A percentile compares a stretch with the other conserved stretches of the same genome.
These are phyloP conservation scores for Neomonachus schauinslandi DNA, from an alignment of 2,113 vertebrate genomes.

Conservation along the genomic window DNA sequence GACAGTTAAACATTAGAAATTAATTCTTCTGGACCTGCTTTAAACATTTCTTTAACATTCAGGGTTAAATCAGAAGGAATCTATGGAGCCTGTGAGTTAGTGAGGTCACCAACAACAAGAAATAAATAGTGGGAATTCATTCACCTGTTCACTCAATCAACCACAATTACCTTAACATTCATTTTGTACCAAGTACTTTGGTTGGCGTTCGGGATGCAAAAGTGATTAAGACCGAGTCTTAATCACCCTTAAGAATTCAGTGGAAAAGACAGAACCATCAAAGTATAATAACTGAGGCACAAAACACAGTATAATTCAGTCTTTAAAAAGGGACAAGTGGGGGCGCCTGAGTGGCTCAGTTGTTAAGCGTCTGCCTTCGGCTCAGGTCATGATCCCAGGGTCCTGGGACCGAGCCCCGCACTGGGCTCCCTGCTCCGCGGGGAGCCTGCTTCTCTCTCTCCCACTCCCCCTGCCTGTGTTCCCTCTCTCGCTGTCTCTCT, in stretches of 20 bases:
- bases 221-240: neutral
- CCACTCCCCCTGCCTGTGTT: too few relatives aligned
- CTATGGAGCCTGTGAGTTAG: neutral
- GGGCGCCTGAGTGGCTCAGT: too few relatives aligned
- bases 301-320: neutral
- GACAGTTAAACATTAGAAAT: neutral
- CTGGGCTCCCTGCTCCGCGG: too few relatives aligned
- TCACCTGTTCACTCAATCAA: neutral
- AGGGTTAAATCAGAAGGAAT: neutral
- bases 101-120: neutral
- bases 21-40: neutral
- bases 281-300: neutral
- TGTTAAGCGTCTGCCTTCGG: too few relatives aligned
- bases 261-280: neutral
- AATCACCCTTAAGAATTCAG: neutral
- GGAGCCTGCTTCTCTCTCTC: too few relatives aligned
- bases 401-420: too few relatives aligned
- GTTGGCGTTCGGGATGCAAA: neutral
- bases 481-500: too few relatives aligned
- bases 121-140: neutral
- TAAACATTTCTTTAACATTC: neutral
- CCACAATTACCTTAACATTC: neutral
- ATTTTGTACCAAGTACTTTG: neutral
- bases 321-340: neutral
- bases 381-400: too few relatives aligned